A percentile compares a stretch with the other conserved stretches of the same genome.
These are phyloP conservation scores for Lampropteryx suffumata DNA, from an alignment of 2,888 invertebrate genomes.

Conservation along the genomic window DNA sequence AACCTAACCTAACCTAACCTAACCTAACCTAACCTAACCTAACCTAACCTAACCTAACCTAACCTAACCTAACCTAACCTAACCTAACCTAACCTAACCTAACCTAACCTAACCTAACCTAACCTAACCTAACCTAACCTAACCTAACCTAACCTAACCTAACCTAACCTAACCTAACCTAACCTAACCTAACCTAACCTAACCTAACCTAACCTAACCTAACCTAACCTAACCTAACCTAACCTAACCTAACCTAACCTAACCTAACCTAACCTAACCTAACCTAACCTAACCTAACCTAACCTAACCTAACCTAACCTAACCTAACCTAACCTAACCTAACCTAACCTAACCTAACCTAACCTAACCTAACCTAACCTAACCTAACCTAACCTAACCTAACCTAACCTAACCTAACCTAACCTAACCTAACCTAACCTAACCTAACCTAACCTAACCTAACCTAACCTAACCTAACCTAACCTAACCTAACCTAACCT, in stretches of 20 bases:
- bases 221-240: constrained; percentile 12
- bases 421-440: background rate
- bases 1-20: constrained; percentile 13
- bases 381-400: background rate
- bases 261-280: constrained; percentile 19
- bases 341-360: constrained; percentile 16
- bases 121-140: constrained; percentile 13
- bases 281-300: constrained; percentile 19
- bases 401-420: background rate
- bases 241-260: constrained; percentile 13
- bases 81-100: constrained; percentile 13
- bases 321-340: constrained; percentile 21
- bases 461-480: constrained; percentile 28
- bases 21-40: constrained; percentile 13
- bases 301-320: constrained; percentile 22
- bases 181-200: constrained; percentile 13
- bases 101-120: constrained; percentile 13
- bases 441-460: constrained; percentile 20
- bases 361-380: background rate
- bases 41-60: constrained; percentile 13
- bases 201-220: constrained; percentile 6
- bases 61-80: constrained; percentile 13
- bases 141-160: constrained; percentile 13
- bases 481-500: constrained; percentile 28
- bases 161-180: constrained; percentile 7